Percentiles rank a stretch among this genome's conserved stretches.
phyloP scores from a whole-genome alignment of 2,113 vertebrate genomes.

The Sapayoa aenigma region DNA sequence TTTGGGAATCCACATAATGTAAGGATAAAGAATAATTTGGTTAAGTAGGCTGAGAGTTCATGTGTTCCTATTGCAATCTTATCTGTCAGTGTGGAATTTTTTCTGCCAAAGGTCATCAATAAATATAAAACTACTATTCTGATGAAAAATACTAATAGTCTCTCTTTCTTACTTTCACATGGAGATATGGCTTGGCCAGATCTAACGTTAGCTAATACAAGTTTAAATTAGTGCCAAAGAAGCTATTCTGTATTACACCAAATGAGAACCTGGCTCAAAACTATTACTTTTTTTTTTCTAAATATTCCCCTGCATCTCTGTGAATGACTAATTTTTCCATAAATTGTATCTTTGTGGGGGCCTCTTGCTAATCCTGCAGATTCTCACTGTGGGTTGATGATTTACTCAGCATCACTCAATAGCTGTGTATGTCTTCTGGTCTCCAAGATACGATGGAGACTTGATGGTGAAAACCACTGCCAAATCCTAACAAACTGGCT shows the following conservation, averaged over 20 bases:
- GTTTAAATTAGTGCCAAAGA: background rate
- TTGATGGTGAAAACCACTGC: background rate
- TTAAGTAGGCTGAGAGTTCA: background rate
- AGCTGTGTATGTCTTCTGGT: slow-evolving; percentile 15
- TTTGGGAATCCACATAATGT: background rate
- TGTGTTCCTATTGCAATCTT: background rate
- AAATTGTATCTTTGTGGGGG: background rate
- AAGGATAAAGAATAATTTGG: background rate
- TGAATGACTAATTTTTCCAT: slow-evolving; percentile 33
- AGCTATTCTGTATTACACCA: background rate
- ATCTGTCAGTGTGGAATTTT: background rate
- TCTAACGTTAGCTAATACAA: background rate
- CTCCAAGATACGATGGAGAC: background rate
- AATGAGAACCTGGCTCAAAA: slow-evolving; percentile 21
- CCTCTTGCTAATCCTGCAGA: background rate
- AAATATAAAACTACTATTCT: background rate
- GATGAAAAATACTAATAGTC: background rate
- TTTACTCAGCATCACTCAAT: background rate
- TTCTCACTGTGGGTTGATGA: background rate
- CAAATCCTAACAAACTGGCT: background rate
- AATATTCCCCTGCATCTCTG: background rate
- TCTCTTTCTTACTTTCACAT: background rate
- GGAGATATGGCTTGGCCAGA: background rate
- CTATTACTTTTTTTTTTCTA: background rate
- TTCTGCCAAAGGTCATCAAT: background rate